Evolutionary conservation across 2,888 invertebrate species (phyloP).

Genomic region (Lymantria monacha): DNA sequence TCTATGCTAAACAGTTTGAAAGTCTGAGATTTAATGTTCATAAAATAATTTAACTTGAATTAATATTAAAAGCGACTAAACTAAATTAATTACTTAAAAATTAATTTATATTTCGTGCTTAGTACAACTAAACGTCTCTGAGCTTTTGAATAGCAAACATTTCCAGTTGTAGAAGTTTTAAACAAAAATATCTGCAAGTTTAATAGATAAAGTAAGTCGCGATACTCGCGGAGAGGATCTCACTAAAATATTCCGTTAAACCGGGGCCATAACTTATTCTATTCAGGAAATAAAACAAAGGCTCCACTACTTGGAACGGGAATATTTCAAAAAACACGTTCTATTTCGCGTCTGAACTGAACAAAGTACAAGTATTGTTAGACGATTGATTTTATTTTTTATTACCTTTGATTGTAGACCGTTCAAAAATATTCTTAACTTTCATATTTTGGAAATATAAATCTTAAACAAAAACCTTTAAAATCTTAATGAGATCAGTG

Average conservation of each 20-base stretch:
- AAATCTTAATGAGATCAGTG: no score
- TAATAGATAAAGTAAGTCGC: constrained; percentile 25
- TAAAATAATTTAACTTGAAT: no score
- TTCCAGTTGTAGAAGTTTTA: constrained; percentile 15
- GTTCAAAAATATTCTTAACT: no score
- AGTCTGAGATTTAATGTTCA: no score
- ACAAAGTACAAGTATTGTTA: constrained; percentile 29
- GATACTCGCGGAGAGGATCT: constrained; percentile 43
- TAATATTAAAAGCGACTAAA: no score
- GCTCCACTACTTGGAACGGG: constrained; percentile 35
- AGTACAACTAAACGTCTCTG: constrained; percentile 16
- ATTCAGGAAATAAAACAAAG: constrained; percentile 49
- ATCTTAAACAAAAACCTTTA: no score
- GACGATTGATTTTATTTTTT: not conserved
- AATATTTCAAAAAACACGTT: constrained; percentile 44
- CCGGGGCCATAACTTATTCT: constrained; percentile 45
- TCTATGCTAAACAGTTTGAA: no score
- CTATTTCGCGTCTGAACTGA: constrained; percentile 37
- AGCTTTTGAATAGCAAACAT: constrained; percentile 17
- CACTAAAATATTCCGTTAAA: constrained; percentile 58
- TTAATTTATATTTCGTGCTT: constrained; percentile 20
- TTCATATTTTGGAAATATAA: no score
- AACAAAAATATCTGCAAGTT: constrained; percentile 26
- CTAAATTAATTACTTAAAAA: constrained; percentile 12
- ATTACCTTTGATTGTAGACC: not conserved